Base-by-base conservation (phyloP, 2,888 invertebrate genomes). In the Orgyia antiqua region DNA sequence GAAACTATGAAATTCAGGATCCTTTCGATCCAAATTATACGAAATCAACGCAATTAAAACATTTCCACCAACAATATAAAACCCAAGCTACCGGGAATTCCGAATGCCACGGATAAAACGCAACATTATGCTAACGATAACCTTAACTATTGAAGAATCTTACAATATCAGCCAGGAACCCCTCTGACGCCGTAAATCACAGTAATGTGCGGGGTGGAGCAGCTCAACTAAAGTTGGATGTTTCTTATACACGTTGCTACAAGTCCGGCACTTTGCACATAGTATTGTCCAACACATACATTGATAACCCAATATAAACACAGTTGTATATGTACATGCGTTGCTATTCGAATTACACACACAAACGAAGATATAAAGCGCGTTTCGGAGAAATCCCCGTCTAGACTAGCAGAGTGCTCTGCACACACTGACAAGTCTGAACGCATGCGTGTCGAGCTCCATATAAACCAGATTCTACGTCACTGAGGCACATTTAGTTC, bases 361-460 rank as follows among this genome's bases (percentile, higher is more conserved):
- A 69, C 70, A 42, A 29, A 29, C 15, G 10, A 33, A 46, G 59
- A 51, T 48, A 48, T 51, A 43, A 50, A 40, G 58, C 50, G 58
- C 38, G 60, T 67, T 83, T 80, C 80, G 66, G 56, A 66, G 78
- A 84, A 83, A 65, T 11, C 60, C 51, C 62, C 64, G 46, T 51
- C 58, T 45, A 51, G 51, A 70, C 61, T 60, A 42, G 33, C 44
- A 52, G 50, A 54, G 54, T 59, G 59, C 51, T 24, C n/a, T 51
- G 62, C 72, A 36, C 79, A 76, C 82, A 83, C 80, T 69, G 39
- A 42, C 26, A 53, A 10, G 29, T 11, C 9, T 29, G 42, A 51
- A 58, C 66, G 64, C 66, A 62, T 62, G 65, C 58, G 60, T 44
- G 18, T 24, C 4, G 33, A 28, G 24, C 15, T 28, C 43, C 62